phyloP scores from a whole-genome alignment of 2,888 invertebrate genomes.

The Cybosia mesomella region DNA sequence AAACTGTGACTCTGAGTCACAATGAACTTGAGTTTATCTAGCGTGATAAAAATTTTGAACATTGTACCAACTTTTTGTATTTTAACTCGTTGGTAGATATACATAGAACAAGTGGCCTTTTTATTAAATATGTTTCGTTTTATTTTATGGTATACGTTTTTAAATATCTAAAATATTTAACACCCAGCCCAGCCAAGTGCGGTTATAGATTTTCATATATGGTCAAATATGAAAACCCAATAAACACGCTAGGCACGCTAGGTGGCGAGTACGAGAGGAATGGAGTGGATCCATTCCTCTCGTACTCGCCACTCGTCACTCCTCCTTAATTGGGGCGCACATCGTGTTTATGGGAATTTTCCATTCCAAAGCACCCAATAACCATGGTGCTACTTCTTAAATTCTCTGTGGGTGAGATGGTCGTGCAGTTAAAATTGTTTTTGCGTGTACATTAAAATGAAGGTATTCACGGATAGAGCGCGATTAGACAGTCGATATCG shows the following conservation, averaged over 20 bases:
- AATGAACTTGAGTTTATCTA: not conserved
- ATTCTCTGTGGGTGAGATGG: fast-evolving
- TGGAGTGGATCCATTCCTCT: too few relatives aligned
- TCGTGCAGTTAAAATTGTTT: too few relatives aligned
- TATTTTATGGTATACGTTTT: not conserved
- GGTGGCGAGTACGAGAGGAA: too few relatives aligned
- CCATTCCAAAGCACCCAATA: not conserved
- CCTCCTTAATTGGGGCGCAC: too few relatives aligned
- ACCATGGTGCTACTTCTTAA: not conserved
- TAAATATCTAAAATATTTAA: not conserved
- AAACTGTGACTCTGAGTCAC: conserved; percentile 3
- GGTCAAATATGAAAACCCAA: not conserved
- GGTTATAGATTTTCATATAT: not conserved
- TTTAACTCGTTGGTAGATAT: too few relatives aligned
- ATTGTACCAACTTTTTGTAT: conserved; percentile 1
- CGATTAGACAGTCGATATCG: too few relatives aligned
- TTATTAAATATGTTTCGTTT: not conserved
- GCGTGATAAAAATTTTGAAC: conserved; percentile 3
- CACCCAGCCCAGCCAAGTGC: not conserved
- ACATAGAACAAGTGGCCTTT: not conserved
- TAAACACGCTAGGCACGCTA: too few relatives aligned
- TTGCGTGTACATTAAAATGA: too few relatives aligned
- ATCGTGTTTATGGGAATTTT: not conserved
- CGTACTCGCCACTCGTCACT: too few relatives aligned
- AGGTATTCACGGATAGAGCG: too few relatives aligned